Evolutionary conservation across 2,113 vertebrate species (phyloP).

Genomic region (Centropus unirufus): DNA sequence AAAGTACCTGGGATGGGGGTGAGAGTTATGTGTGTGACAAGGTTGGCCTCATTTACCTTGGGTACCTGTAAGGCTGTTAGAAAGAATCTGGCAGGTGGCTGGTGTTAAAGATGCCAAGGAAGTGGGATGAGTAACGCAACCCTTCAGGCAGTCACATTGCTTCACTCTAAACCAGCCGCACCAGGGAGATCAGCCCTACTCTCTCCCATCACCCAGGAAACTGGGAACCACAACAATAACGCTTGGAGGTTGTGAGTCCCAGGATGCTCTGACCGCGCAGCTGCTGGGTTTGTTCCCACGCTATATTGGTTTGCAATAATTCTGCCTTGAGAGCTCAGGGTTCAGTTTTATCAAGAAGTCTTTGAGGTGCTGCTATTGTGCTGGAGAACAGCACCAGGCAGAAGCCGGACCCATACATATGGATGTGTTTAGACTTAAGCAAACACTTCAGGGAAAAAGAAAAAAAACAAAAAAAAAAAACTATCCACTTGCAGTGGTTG

Average conservation of each 20-base stretch:
- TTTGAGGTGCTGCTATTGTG: neutral
- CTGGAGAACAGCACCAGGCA: neutral
- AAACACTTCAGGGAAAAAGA: neutral
- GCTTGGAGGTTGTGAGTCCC: neutral
- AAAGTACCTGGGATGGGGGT: fast-evolving
- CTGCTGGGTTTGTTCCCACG: neutral
- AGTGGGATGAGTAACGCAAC: neutral
- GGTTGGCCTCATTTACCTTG: fast-evolving
- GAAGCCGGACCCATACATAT: neutral
- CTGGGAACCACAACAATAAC: neutral
- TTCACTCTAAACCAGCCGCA: neutral
- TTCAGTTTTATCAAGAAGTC: neutral
- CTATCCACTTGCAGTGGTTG: neutral
- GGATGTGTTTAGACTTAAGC: neutral
- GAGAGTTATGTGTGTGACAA: fast-evolving
- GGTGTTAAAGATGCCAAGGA: neutral
- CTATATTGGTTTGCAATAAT: neutral
- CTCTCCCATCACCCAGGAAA: neutral
- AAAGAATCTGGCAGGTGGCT: neutral
- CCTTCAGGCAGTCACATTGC: neutral
- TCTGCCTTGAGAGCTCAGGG: neutral
- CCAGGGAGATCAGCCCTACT: neutral
- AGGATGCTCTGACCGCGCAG: too few species aligned
- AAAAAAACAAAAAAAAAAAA: too few species aligned
- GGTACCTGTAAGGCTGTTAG: neutral